Evolutionary conservation across 2,888 invertebrate species (phyloP), one percentile per base, ranked within the genome.

Genomic region (Drosophila putrida): DNA sequence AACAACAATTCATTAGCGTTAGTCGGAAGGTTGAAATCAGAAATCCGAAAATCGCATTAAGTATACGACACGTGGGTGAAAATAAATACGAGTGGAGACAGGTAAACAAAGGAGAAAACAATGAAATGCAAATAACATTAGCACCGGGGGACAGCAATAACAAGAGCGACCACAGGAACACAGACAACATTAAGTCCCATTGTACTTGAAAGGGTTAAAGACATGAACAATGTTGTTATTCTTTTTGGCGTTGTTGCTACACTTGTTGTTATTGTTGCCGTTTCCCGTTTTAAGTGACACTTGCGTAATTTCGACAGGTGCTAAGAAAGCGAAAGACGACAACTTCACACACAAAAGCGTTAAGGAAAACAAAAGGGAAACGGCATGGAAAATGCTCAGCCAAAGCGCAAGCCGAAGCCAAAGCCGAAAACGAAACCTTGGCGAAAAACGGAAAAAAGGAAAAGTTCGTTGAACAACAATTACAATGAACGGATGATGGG

Each of bases 241-340:
- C 10, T 33, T 51, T 41, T 60, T 69, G 50, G 39, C 27, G 43
- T 63, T 66, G 47, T 58, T 67, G 53, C 43, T 60, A 27, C 35
- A 39, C 31, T 50, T 73, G 36, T 55, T 73, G 64, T 70, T 69
- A 55, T 43, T 65, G 61, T 63, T 71, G 66, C 35, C 57, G 64
- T 61, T 59, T 62, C 69, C 68, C 63, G 60, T 62, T 64, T 78
- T 66, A 66, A 87, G 82, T 81, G 82, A 78, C 88, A 80, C 83
- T 85, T 85, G 73, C 77, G 75, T 75, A 85, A 82, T 84, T 84
- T 84, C 71, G 86, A 75, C 83, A 88, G 88, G 88, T 88, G 86
- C 72, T 71, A 72, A 70, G 73, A 71, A 71, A 79, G 73, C 69
- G 71, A 66, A 71, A 68, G 74, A 66, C 78, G 69, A 68, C 80